These are phyloP conservation scores for Pseudois nayaur DNA, from an alignment of 2,113 vertebrate genomes.

Conservation along the genomic window DNA sequence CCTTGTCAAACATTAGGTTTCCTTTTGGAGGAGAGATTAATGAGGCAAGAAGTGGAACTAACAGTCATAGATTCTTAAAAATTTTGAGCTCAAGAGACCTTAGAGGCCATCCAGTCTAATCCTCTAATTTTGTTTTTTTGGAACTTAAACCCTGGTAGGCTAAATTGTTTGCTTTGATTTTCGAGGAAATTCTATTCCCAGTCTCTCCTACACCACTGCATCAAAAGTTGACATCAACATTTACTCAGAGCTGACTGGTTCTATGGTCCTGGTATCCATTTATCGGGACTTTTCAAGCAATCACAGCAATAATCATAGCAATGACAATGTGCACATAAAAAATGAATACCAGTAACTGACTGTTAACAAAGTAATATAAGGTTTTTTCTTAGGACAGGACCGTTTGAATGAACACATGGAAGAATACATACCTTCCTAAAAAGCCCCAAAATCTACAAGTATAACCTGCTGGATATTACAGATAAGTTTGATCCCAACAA, in stretches of 20 bases:
- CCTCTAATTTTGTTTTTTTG: not conserved
- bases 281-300: not conserved
- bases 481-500: not conserved
- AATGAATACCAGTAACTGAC: not conserved
- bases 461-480: not conserved
- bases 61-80: not conserved
- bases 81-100: not conserved
- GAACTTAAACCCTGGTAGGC: not conserved
- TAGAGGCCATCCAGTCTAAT: not conserved
- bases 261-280: not conserved
- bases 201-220: not conserved
- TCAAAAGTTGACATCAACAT: not conserved
- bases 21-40: conserved; percentile 3
- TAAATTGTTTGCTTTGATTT: not conserved
- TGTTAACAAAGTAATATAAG: not conserved
- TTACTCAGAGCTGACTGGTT: not conserved
- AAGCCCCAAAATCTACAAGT: not conserved
- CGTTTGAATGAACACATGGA: not conserved
- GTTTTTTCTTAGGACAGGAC: not conserved
- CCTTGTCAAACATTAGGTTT: not conserved
- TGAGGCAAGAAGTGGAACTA: not conserved
- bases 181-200: not conserved
- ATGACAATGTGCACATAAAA: not conserved
- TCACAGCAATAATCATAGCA: not conserved
- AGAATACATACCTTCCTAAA: not conserved